Conservation (phyloP, 2,797 vertebrate genomes). For the Sparidentex hasta region DNA sequence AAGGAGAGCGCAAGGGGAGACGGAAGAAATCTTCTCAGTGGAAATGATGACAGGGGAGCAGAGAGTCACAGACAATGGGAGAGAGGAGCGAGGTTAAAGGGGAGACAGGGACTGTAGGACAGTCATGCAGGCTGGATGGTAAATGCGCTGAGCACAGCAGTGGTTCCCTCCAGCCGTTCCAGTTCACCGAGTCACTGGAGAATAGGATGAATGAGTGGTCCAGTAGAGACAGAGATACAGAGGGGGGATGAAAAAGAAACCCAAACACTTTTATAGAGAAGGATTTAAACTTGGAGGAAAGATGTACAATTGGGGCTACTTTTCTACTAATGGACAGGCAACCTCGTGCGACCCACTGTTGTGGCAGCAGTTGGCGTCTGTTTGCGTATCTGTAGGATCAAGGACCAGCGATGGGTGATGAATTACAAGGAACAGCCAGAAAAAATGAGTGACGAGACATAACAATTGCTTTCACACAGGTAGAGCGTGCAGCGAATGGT, state of each 20-base stretch:
- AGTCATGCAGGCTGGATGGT: conserved; percentile 34
- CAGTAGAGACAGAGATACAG: conserved; percentile 26
- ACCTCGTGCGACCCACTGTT: background rate
- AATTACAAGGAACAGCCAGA: background rate
- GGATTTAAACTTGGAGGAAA: background rate
- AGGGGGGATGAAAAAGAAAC: conserved; percentile 18
- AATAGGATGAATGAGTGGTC: conserved; percentile 48
- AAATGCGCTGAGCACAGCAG: conserved; percentile 50
- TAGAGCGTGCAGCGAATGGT: background rate
- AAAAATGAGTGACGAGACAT: background rate
- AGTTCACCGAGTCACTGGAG: conserved; percentile 58
- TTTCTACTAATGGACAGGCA: background rate
- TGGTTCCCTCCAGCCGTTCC: conserved; percentile 40
- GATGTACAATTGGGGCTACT: background rate
- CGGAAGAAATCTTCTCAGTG: conserved; percentile 20
- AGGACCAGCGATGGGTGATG: background rate
- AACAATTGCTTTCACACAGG: background rate
- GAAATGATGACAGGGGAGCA: conserved; percentile 14
- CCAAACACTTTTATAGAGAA: conserved; percentile 12
- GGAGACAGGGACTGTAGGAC: conserved; percentile 26
- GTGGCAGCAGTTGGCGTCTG: background rate
- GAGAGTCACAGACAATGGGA: conserved; percentile 4
- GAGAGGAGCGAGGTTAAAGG: conserved; percentile 41
- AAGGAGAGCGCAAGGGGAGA: conserved; percentile 5
- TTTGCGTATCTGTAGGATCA: background rate